These are phyloP conservation scores for Lipophrys pholis DNA, from an alignment of 2,113 vertebrate genomes.

Conservation along the genomic window DNA sequence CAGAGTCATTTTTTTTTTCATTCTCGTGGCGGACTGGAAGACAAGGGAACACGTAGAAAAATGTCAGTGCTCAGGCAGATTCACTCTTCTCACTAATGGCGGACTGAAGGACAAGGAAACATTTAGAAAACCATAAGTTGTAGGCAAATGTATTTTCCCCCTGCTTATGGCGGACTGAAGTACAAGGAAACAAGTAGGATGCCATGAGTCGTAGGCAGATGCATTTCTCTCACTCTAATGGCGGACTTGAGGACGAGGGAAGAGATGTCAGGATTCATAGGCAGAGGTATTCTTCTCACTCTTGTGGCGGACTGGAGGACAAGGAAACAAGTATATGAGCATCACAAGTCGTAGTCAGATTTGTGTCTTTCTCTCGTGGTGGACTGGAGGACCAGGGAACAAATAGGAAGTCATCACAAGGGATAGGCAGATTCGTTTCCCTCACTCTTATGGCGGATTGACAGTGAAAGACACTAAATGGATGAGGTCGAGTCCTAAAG, in stretches of 20 bases:
- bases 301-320: conserved; percentile 56
- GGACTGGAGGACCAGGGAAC: conserved; percentile 57
- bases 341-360: too few species aligned
- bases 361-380: conserved; percentile 30
- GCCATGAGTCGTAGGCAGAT: conserved; percentile 16
- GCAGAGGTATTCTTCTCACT: conserved; percentile 9
- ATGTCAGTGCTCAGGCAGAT: conserved; percentile 25
- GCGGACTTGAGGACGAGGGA: too few species aligned
- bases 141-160: conserved; percentile 37
- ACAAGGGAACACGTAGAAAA: neutral
- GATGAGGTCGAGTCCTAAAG: conserved; percentile 67
- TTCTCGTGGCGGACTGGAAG: conserved; percentile 42
- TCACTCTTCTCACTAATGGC: conserved; percentile 25
- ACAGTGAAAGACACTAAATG: conserved; percentile 65
- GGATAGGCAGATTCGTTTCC: neutral
- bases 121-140: conserved; percentile 46
- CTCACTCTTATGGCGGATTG: conserved; percentile 51
- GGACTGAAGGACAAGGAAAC: conserved; percentile 58
- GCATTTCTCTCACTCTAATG: too few species aligned
- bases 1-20: neutral
- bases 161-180: conserved; percentile 55
- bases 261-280: too few species aligned
- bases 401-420: too few species aligned
- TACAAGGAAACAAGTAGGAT: conserved; percentile 51
- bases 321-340: conserved; percentile 9